Conservation (phyloP, 64 coral and sea anemone species). For the Platygyra sinensis region DNA sequence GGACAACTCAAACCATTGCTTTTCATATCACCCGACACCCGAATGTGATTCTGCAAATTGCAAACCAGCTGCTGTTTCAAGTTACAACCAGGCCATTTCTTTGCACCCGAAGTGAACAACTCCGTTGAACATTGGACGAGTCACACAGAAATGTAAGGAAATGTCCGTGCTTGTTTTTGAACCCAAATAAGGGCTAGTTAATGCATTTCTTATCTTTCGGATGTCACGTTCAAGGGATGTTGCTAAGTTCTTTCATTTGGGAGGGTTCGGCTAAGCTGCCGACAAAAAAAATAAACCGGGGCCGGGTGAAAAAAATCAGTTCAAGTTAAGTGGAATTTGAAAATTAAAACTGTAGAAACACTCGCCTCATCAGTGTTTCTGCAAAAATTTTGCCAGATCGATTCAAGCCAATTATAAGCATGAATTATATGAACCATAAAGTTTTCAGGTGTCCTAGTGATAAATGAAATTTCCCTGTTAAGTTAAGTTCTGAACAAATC, state of each 20-base stretch:
- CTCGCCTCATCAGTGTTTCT: not conserved
- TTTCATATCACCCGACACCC: conserved; percentile 10
- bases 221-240: not conserved
- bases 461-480: not conserved
- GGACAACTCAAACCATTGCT: conserved; percentile 1
- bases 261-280: not conserved
- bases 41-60: conserved; percentile 13
- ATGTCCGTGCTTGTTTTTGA: no score
- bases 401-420: not conserved
- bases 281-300: no score
- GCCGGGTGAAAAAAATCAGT: not conserved
- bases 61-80: conserved; percentile 19
- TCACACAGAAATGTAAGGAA: not conserved
- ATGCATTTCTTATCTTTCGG: not conserved
- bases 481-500: not conserved
- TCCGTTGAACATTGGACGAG: not conserved
- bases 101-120: not conserved
- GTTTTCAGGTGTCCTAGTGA: not conserved
- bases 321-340: not conserved
- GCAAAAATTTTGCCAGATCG: not conserved
- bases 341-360: not conserved
- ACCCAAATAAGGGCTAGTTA: no score
- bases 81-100: conserved; percentile 17
- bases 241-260: not conserved
- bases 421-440: not conserved